phyloP scores from a whole-genome alignment of 1,140 invertebrate genomes.

The Pissodes strobi region DNA sequence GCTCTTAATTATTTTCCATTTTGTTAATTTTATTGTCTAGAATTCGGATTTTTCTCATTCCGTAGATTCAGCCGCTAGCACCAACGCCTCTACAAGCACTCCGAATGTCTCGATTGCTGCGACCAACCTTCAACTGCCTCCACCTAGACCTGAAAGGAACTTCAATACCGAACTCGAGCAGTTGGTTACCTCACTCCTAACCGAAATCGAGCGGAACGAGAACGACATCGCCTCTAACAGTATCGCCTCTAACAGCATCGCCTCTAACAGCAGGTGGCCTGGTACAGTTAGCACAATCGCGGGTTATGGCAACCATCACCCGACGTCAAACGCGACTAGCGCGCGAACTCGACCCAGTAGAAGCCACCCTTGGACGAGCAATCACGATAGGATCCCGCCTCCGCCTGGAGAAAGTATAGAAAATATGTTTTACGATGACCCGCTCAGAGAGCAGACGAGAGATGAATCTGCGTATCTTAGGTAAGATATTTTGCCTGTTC shows the following conservation, averaged over 20 bases:
- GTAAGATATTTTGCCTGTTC: not conserved
- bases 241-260: not conserved
- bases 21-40: too few species aligned
- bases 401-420: conserved; percentile 26
- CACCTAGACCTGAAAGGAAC: conserved; percentile 26
- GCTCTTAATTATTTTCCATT: too few species aligned
- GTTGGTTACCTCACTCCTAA: conserved; percentile 35
- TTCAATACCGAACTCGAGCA: conserved; percentile 40
- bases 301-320: not conserved
- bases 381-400: not conserved
- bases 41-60: too few species aligned
- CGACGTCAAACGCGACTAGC: conserved; percentile 10
- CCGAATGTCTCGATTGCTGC: not conserved
- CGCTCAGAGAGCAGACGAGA: too few species aligned
- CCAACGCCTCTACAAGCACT: conserved; percentile 5
- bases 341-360: conserved; percentile 2
- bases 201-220: conserved; percentile 39
- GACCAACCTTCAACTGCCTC: not conserved
- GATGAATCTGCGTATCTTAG: not conserved
- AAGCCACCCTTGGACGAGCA: not conserved
- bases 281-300: not conserved
- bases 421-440: conserved; percentile 8
- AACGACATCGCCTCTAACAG: not conserved
- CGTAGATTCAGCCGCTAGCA: conserved; percentile 1
- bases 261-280: not conserved